Conservation (phyloP, 2,888 invertebrate species). For the Epistrophe grossulariae region DNA sequence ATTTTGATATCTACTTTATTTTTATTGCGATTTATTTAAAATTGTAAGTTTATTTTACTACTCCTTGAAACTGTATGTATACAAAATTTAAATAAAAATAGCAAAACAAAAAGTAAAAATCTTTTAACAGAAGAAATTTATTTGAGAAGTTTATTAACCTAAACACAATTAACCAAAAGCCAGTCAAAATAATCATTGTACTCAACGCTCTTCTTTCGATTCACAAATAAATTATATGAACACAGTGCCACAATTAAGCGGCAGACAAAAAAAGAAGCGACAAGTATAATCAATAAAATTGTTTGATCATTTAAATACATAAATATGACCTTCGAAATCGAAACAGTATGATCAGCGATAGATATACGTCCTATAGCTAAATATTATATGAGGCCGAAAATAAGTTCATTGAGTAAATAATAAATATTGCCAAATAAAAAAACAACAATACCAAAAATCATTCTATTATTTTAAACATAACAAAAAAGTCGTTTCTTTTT, state of each 20-base stretch:
- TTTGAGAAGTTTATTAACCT: background rate
- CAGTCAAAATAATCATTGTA: background rate
- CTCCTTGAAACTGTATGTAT: too few species aligned
- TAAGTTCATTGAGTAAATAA: background rate
- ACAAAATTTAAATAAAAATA: too few species aligned
- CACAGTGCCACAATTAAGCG: background rate
- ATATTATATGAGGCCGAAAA: background rate
- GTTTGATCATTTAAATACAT: conserved; percentile 7
- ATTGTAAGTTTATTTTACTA: too few species aligned
- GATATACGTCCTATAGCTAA: background rate
- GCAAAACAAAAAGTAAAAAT: too few species aligned
- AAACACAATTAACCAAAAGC: background rate
- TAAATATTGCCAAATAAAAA: background rate
- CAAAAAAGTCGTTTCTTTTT: background rate
- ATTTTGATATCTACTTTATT: too few species aligned
- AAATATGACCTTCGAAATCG: background rate
- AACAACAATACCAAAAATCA: background rate
- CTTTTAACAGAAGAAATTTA: too few species aligned
- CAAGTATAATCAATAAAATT: background rate
- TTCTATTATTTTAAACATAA: background rate
- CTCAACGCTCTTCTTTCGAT: background rate
- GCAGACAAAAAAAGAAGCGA: background rate
- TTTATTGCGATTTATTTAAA: too few species aligned
- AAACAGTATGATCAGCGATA: background rate
- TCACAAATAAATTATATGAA: background rate